phyloP scores from a whole-genome alignment of 2,113 vertebrate genomes.

The Menidia beryllina region DNA sequence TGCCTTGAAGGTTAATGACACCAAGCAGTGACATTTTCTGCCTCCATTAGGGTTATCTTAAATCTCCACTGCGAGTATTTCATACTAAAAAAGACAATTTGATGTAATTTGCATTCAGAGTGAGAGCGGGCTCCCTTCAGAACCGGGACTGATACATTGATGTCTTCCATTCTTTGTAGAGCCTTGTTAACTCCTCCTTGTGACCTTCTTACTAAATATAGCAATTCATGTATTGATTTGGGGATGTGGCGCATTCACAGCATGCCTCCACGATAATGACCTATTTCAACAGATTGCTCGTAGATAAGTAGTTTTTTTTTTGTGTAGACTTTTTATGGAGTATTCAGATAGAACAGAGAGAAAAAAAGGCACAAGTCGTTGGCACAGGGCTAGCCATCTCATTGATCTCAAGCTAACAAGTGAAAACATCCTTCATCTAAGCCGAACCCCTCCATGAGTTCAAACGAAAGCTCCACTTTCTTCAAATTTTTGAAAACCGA shows the following conservation, averaged over 20 bases:
- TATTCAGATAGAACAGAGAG: slow-evolving; percentile 36
- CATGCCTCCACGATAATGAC: slow-evolving; percentile 76
- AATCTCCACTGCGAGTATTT: slow-evolving; percentile 47
- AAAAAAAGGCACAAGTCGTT: slow-evolving; percentile 23
- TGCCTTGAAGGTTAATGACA: slow-evolving; percentile 47
- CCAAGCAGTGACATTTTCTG: slow-evolving; percentile 60
- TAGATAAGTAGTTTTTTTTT: slow-evolving; percentile 46
- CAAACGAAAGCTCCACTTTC: slow-evolving; percentile 17
- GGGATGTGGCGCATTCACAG: slow-evolving; percentile 71
- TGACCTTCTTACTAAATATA: slow-evolving; percentile 84
- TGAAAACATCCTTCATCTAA: slow-evolving; percentile 10
- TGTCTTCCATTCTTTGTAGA: slow-evolving; percentile 63
- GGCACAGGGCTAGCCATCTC: too few species aligned
- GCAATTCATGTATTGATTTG: slow-evolving; percentile 79
- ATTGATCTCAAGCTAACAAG: too few species aligned
- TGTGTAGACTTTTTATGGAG: slow-evolving; percentile 46
- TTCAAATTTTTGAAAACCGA: slow-evolving; percentile 10
- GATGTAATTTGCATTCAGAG: slow-evolving; percentile 65
- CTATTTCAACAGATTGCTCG: slow-evolving; percentile 79
- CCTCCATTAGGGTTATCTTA: slow-evolving; percentile 44
- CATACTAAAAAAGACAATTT: slow-evolving; percentile 64
- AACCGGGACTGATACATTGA: slow-evolving; percentile 46
- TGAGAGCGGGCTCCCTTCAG: slow-evolving; percentile 57
- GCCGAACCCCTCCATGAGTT: neutral
- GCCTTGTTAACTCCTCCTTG: slow-evolving; percentile 71